Percentiles rank a stretch among this genome's conserved stretches.
phyloP scores from a whole-genome alignment of 2,888 invertebrate genomes.

The Oscheius sp. region DNA sequence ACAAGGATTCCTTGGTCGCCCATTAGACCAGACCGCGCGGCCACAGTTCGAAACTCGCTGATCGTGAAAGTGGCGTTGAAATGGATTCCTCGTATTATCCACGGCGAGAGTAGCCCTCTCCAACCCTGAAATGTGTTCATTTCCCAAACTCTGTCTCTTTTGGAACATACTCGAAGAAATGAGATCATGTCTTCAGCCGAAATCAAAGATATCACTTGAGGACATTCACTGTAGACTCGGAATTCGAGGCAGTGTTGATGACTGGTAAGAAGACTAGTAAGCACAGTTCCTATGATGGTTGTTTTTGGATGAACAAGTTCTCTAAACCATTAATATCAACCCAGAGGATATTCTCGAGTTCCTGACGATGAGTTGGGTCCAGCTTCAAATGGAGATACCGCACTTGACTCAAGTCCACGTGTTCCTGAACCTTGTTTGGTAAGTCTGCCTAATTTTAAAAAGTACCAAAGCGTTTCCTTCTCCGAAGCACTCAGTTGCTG shows the following conservation, averaged over 20 bases:
- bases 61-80: slow-evolving; percentile 52
- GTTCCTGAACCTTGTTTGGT: neutral
- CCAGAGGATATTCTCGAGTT: slow-evolving; percentile 41
- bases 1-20: neutral
- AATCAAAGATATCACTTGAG: slow-evolving; percentile 43
- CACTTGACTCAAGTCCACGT: neutral
- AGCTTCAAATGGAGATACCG: slow-evolving; percentile 46
- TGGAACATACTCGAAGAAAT: slow-evolving; percentile 40
- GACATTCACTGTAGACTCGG: slow-evolving; percentile 48
- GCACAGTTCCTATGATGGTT: slow-evolving; percentile 34
- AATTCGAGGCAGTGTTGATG: slow-evolving; percentile 41
- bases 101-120: slow-evolving; percentile 41
- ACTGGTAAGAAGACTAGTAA: slow-evolving; percentile 32
- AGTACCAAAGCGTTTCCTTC: slow-evolving; percentile 15
- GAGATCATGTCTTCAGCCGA: slow-evolving; percentile 44
- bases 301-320: neutral
- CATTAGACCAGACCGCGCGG: slow-evolving; percentile 1
- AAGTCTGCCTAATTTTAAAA: neutral
- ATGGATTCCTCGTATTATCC: slow-evolving; percentile 49
- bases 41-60: slow-evolving; percentile 46
- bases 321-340: slow-evolving; percentile 42
- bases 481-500: slow-evolving; percentile 40
- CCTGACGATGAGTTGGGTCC: slow-evolving; percentile 47
- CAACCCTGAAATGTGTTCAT: slow-evolving; percentile 21
- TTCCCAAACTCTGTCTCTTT: neutral